Evolutionary conservation across 2,113 vertebrate species (phyloP), one percentile per base, ranked within the genome.

Genomic region (Turnix velox): DNA sequence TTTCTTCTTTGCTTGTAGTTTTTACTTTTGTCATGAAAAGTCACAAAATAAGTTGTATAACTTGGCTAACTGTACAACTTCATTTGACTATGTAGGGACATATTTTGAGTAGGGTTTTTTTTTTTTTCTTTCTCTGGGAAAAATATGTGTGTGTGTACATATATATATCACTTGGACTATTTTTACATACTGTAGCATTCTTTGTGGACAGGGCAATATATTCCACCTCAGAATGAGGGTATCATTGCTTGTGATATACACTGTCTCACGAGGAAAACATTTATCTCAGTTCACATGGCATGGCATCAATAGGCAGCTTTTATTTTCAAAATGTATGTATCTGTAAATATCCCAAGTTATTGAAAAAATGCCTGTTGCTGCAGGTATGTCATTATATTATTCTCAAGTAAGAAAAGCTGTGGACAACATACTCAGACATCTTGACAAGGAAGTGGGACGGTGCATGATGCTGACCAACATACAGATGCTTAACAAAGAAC

Each of bases 401-500:
- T 98, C 99, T 79, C 99, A 99, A 98, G 99, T 99, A 93, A 98
- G 99, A 83, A 99, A 99, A 97, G 98, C 99, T 6, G 98, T 99
- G 88, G 99, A 99, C 97, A 99, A 98, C 97, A 99, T 99, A 96
- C 98, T 99, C 65, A 98, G 99, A 75, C 99, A 99, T 94, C 97
- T 99, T 83, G 99, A 99, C 97, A 99, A 99, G 94, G 99, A 99
- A 97, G 99, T 99, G 68, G 99, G 99, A 10, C 98, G 99, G 25
- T 99, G 99, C 95, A 99, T 99, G 99, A 99, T 99, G 99, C 97
- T 99, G 55, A 99, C 99, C 69, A 99, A 99, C 3, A 98, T 98
- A 68, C 99, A 99, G 97, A 99, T 99, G 99, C 97, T 99, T 84
- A 99, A 99, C 98, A 99, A 99, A 97, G 99, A 99, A 82, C 99